Evolutionary conservation across 2,797 vertebrate species (phyloP), one percentile per base, ranked within the genome.

Genomic region (Myotis findleyi): DNA sequence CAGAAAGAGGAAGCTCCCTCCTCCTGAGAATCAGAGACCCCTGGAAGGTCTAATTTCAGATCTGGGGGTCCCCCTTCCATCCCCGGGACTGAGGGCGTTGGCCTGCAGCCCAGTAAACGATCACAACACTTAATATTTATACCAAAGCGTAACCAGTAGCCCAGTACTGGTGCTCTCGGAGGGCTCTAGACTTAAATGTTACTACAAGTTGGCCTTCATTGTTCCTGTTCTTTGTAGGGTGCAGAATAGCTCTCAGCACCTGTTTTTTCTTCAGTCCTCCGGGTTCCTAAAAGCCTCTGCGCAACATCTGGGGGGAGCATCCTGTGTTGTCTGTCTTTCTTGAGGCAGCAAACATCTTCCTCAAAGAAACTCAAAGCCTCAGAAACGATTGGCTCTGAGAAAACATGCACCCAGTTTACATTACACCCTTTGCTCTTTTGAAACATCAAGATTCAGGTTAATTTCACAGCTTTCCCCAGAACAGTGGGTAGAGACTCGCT

Each of bases 391-490:
- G 47, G 30, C 49, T 77, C 30, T 82, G n/a, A 51, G 33, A 90
- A 30, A 66, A n/a, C 27, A 20, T 9, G 23, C 2, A 44, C 80
- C 51, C 7, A 25, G 55, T 73, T 73, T 89, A 62, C 47, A 9
- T 51, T 77, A 62, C 92, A 49, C n/a, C 53, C 8, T 38, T 76
- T 44, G 38, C 68, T 87, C 27, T 3, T 75, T 47, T 69, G 87
- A 88, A 80, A 59, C 75, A 47, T 76, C 5, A 57, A 53, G 51
- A 47, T 88, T 21, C 69, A 90, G 73, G 36, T 90, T 90, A 85
- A 89, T 95, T 96, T 92, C 44, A 79, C 23, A 82, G 64, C 64
- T 77, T 75, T 21, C 69, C 47, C 64, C 49, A 49, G 73, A 90
- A 90, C 25, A 55, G n/a, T 72, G 25, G 44, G 55, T 53, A 71